Base-by-base conservation (phyloP, 2,888 invertebrate species). In the Perizoma affinitatum region DNA sequence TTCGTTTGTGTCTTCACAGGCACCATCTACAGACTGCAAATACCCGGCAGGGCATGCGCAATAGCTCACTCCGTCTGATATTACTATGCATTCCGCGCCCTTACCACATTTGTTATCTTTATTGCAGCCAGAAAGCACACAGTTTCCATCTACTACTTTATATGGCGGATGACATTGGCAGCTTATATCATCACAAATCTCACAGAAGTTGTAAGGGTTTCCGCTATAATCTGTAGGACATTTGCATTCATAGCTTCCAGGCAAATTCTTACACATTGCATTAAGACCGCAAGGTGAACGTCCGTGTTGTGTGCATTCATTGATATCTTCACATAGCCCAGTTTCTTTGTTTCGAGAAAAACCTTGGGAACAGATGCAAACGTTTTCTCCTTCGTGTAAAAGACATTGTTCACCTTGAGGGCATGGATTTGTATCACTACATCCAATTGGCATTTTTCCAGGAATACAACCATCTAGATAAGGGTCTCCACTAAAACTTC, bases 31-130 rank as follows among this genome's bases (percentile, higher is more conserved):
- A 58, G 94, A 94, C 33, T 96, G 96, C 60, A 95, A 94, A 82
- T 94, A 97, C 10, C 98, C 98, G 79, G 96, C 95, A 5, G 98
- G 98, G 80, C 98, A 98, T 52, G 98, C 98, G 75, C 98, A 98
- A 80, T 98, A 98, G 82, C 97, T 98, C 1, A 97, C 96, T 52
- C 96, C 97, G 35, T 97, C 97, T 9, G 97, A 96, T 70, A 98
- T 97, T 4, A 96, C 95, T 58, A 98, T 96, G 76, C 98, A 98
- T 78, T 98, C 97, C 0, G 98, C 98, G 7, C 97, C 97, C 65
- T 94, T 93, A 1, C 97, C 96, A 82, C 98, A 98, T 71, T 95
- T 95, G 65, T 96, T 96, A 43, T 95, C 95, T 71, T 95, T 95
- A 1, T 95, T 95, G 79, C 98, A 98, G 46, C 96, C 97, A 9